These are phyloP conservation scores for Capromys pilorides DNA, from an alignment of 2,797 vertebrate genomes.

Conservation along the genomic window DNA sequence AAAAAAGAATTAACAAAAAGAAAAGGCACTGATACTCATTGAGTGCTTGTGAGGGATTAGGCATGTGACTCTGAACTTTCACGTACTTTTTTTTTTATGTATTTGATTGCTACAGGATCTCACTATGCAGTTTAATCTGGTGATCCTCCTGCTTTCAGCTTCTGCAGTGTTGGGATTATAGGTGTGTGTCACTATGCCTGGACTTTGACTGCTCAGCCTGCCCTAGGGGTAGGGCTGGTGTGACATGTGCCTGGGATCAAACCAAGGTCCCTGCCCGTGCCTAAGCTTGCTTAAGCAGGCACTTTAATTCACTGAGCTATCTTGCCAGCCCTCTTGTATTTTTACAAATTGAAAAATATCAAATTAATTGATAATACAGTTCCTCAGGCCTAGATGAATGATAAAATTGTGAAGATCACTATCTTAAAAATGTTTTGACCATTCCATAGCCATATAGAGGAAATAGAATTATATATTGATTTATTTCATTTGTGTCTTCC, in stretches of 20 bases:
- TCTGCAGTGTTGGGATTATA: no score
- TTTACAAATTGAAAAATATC: neutral
- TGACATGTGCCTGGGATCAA: no score
- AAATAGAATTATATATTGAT: slow-evolving; percentile 24
- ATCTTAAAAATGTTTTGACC: slow-evolving; percentile 35
- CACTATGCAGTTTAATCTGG: no score
- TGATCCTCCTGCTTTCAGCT: no score
- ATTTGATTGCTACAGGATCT: no score
- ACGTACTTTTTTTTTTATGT: neutral
- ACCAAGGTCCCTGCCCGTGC: no score
- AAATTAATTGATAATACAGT: neutral
- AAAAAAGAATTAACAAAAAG: neutral
- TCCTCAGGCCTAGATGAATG: slow-evolving; percentile 35
- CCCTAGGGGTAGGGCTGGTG: no score
- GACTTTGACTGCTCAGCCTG: no score
- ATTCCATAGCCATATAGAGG: slow-evolving; percentile 19
- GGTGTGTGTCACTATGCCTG: neutral
- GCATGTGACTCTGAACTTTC: slow-evolving; percentile 2
- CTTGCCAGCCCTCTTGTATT: no score
- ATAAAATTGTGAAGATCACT: neutral
- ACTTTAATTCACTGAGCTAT: no score
- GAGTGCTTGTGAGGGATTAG: slow-evolving; percentile 29
- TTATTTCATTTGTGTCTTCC: slow-evolving; percentile 36
- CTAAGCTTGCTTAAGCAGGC: no score
- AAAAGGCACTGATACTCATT: slow-evolving; percentile 26